These are phyloP conservation scores for Leptoteleia sp. DNA, from an alignment of 1,140 invertebrate genomes.

Conservation along the genomic window DNA sequence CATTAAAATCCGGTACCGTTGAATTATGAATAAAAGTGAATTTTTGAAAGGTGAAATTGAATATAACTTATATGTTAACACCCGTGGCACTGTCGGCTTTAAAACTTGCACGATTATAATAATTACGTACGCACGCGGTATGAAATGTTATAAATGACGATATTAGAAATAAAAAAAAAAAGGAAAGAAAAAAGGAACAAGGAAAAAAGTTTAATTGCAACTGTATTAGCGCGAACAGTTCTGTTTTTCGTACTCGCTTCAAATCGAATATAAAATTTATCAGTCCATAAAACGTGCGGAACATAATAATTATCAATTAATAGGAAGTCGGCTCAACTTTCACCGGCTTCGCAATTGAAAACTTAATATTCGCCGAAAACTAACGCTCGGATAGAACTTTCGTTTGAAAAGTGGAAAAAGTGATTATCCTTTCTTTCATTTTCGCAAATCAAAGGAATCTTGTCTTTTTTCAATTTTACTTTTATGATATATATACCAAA, in stretches of 20 bases:
- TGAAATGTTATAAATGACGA: constrained; percentile 40
- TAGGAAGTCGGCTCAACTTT: constrained; percentile 29
- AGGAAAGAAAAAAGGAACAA: background rate
- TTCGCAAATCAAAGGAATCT: no score
- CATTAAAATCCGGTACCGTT: constrained; percentile 9
- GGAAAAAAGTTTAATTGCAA: constrained; percentile 37
- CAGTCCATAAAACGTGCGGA: constrained; percentile 41
- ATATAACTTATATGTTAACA: constrained; percentile 37
- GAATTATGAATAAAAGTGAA: constrained; percentile 29
- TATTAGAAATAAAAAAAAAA: background rate
- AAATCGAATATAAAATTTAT: constrained; percentile 28
- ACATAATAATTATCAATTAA: constrained; percentile 56
- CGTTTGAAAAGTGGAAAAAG: no score
- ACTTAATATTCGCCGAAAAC: constrained; percentile 5
- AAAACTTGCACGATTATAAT: constrained; percentile 37
- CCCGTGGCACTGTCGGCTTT: background rate
- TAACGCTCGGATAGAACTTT: constrained; percentile 2
- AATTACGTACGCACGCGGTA: constrained; percentile 19
- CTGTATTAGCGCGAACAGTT: constrained; percentile 32
- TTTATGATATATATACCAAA: no score
- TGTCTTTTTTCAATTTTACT: no score
- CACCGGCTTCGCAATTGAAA: constrained; percentile 13
- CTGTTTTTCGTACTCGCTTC: constrained; percentile 3
- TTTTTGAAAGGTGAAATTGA: constrained; percentile 54
- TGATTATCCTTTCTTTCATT: no score